phyloP scores from a whole-genome alignment of 2,797 vertebrate species.

The Eutrigla gurnardus region DNA sequence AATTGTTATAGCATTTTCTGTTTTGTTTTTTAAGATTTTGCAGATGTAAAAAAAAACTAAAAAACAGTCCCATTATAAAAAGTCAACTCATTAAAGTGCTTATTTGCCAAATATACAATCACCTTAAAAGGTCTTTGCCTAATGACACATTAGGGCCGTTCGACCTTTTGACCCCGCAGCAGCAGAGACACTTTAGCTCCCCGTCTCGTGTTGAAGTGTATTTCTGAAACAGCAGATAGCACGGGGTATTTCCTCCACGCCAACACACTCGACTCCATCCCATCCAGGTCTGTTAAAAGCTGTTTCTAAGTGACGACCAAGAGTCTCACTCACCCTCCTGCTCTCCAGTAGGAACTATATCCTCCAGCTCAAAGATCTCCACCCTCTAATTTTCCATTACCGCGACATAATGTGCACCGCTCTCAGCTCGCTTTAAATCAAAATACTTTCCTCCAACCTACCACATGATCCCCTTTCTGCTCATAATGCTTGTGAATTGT shows the following conservation, averaged over 20 bases:
- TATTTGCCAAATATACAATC: neutral
- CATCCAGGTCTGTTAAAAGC: conserved; percentile 46
- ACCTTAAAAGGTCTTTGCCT: neutral
- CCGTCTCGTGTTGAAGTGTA: conserved; percentile 42
- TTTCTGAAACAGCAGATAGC: conserved; percentile 55
- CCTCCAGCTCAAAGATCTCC: conserved; percentile 15
- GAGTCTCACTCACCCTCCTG: conserved; percentile 21
- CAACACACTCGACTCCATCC: conserved; percentile 45
- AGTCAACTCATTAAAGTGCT: neutral
- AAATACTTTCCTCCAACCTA: conserved; percentile 64
- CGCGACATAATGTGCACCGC: conserved; percentile 41
- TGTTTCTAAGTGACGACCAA: conserved; percentile 27
- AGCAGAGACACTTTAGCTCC: conserved; percentile 48
- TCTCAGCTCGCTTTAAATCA: conserved; percentile 55
- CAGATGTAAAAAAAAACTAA: neutral
- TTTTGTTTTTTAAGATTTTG: neutral
- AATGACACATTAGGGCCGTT: conserved; percentile 23
- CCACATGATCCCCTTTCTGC: conserved; percentile 65
- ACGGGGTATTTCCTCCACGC: conserved; percentile 35
- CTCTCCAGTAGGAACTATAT: conserved; percentile 27
- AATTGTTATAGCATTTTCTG: neutral
- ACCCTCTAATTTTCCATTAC: conserved; percentile 64
- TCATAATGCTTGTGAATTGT: conserved; percentile 66
- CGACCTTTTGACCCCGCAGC: conserved; percentile 38
- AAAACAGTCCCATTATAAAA: neutral